Evolutionary conservation across 2,797 vertebrate species (phyloP).

Genomic region (Epinephelus awoara): DNA sequence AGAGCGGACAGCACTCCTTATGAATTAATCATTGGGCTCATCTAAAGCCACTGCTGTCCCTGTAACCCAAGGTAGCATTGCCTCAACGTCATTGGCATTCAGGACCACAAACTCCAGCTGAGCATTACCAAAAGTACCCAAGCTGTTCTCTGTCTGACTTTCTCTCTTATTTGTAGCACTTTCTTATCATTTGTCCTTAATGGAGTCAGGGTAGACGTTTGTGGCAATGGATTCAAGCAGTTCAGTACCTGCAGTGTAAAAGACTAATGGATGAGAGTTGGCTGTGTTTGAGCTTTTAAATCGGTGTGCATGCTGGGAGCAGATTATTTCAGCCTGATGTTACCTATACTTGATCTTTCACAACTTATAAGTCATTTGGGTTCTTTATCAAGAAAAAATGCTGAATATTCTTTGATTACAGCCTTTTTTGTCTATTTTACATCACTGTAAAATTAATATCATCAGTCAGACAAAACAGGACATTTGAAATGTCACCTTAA

Average conservation of each 20-base stretch:
- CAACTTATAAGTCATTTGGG: too few species aligned
- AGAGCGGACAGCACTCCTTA: conserved; percentile 45
- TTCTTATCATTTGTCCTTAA: background rate
- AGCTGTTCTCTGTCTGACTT: background rate
- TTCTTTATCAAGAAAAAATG: too few species aligned
- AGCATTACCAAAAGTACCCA: conserved; percentile 5
- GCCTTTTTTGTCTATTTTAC: too few species aligned
- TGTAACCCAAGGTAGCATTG: conserved; percentile 44
- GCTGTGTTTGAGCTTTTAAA: background rate
- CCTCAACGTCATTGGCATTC: conserved; percentile 16
- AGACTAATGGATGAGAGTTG: background rate
- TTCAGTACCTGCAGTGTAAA: background rate
- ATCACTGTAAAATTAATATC: too few species aligned
- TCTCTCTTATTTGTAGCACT: background rate
- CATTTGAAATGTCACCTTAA: too few species aligned
- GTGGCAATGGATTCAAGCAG: background rate
- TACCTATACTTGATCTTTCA: too few species aligned
- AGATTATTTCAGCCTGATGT: too few species aligned
- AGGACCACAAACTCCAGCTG: conserved; percentile 5
- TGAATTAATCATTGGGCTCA: conserved; percentile 72
- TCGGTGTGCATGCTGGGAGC: too few species aligned
- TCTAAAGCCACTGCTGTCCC: conserved; percentile 52
- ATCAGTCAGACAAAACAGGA: too few species aligned
- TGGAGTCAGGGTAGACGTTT: background rate
- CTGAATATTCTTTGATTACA: too few species aligned